Evolutionary conservation across 2,888 invertebrate species (phyloP).

Genomic region (Strigamia maritima): DNA sequence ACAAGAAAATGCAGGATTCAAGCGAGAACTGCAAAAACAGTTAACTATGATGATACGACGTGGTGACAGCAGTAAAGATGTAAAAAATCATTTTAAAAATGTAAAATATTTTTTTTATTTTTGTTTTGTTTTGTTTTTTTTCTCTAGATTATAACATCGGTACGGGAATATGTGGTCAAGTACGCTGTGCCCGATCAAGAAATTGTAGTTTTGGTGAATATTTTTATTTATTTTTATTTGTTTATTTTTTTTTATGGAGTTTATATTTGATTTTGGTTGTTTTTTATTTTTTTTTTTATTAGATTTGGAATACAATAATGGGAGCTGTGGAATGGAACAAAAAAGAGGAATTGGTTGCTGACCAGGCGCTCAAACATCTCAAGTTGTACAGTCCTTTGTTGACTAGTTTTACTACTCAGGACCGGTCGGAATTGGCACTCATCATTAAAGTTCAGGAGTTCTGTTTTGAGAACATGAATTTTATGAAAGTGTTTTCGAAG

Average conservation of each 20-base stretch:
- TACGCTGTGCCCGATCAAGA: conserved; percentile 87
- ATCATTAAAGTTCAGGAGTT: conserved; percentile 93
- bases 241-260: too few species aligned
- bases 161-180: conserved; percentile 79
- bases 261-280: too few species aligned
- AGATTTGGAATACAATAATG: conserved; percentile 96
- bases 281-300: conserved; percentile 37
- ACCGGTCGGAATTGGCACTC: conserved; percentile 81
- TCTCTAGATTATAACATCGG: conserved; percentile 57
- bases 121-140: conserved; percentile 57
- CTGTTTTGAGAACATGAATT: conserved; percentile 98
- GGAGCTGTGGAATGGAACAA: conserved; percentile 96
- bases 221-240: conserved; percentile 16
- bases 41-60: conserved; percentile 83
- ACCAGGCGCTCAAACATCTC: conserved; percentile 70
- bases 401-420: conserved; percentile 79
- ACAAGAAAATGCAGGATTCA: conserved; percentile 68
- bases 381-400: conserved; percentile 76
- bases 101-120: background rate
- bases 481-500: conserved; percentile 97
- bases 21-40: conserved; percentile 69
- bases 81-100: conserved; percentile 43
- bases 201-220: conserved; percentile 75
- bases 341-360: conserved; percentile 89
- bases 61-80: conserved; percentile 73